These are phyloP conservation scores for Drosophila jambulina DNA, from an alignment of 1,140 invertebrate genomes.

Conservation along the genomic window DNA sequence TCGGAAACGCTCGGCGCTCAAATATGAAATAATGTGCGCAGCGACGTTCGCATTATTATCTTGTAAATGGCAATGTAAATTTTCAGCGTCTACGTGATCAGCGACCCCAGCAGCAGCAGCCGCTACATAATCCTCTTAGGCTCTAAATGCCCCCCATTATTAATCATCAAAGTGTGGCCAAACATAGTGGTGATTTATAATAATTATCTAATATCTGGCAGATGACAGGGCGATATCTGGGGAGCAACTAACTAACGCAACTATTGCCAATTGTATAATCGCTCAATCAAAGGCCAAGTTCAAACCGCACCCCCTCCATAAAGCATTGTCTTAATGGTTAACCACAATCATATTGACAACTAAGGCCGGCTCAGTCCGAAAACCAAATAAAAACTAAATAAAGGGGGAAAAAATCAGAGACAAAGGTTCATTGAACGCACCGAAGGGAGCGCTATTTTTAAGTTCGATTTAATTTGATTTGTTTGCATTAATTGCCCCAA, in stretches of 20 bases:
- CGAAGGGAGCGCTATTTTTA: conserved; percentile 70
- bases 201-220: conserved; percentile 38
- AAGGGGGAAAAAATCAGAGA: conserved; percentile 26
- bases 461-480: conserved; percentile 72
- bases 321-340: conserved; percentile 53
- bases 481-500: conserved; percentile 62
- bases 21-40: conserved; percentile 44
- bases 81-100: conserved; percentile 60
- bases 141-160: conserved; percentile 37
- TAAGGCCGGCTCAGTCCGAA: conserved; percentile 59
- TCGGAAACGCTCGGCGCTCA: conserved; percentile 32
- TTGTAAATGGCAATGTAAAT: conserved; percentile 52
- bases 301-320: conserved; percentile 70
- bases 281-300: conserved; percentile 76
- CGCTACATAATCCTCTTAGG: conserved; percentile 44
- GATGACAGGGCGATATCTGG: conserved; percentile 37
- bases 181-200: conserved; percentile 13
- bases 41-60: conserved; percentile 33
- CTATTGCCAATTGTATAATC: conserved; percentile 41
- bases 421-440: conserved; percentile 63
- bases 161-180: conserved; percentile 31
- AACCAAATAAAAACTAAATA: conserved; percentile 14
- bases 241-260: conserved; percentile 35
- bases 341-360: conserved; percentile 62
- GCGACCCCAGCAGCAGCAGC: background rate